Evolutionary conservation across 2,888 invertebrate genomes (phyloP).

Genomic region (Epinotia brunnichana): DNA sequence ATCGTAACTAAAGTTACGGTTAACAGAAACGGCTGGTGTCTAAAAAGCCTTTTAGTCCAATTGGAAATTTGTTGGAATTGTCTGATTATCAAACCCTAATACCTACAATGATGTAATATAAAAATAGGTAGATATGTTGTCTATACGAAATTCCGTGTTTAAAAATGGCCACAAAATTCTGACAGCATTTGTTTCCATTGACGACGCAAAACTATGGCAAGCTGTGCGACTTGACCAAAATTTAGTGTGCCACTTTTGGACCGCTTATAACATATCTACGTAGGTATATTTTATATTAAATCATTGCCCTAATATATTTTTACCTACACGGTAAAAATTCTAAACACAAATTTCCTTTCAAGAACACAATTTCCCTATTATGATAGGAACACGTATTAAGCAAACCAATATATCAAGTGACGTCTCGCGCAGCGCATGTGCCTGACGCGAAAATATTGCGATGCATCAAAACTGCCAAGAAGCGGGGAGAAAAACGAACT

Average conservation of each 20-base stretch:
- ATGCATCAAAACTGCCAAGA: conserved; percentile 81
- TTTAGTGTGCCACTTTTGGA: too few relatives aligned
- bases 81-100: not conserved
- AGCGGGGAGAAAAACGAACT: conserved; percentile 70
- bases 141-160: too few relatives aligned
- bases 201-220: too few relatives aligned
- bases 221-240: too few relatives aligned
- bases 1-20: not conserved
- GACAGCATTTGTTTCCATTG: too few relatives aligned
- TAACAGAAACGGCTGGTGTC: not conserved
- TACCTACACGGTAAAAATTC: not conserved
- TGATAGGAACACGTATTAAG: conserved; percentile 47
- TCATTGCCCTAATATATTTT: not conserved
- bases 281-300: too few relatives aligned
- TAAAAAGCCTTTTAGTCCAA: not conserved
- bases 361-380: conserved; percentile 47
- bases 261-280: too few relatives aligned
- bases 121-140: too few relatives aligned
- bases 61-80: too few relatives aligned
- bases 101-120: too few relatives aligned
- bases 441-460: conserved; percentile 80
- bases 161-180: too few relatives aligned
- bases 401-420: conserved; percentile 76
- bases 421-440: conserved; percentile 71
- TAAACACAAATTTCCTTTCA: conserved; percentile 18